Conservation (phyloP, 2,888 invertebrate genomes). For the Coecobrya sp. region DNA sequence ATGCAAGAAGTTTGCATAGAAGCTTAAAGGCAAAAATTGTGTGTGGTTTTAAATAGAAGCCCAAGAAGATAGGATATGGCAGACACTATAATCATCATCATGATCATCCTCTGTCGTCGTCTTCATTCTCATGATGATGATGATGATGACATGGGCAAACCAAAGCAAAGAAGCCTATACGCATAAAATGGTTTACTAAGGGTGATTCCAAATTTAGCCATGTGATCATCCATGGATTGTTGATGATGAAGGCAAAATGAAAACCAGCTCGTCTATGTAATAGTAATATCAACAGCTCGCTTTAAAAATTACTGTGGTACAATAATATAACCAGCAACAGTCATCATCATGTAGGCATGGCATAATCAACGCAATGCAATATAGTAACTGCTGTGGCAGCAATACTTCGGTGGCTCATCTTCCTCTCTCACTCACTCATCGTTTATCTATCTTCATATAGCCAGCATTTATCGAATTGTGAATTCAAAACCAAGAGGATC, state of each 20-base stretch:
- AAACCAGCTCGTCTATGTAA: constrained; percentile 74
- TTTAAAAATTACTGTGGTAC: constrained; percentile 52
- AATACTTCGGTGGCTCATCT: constrained; percentile 16
- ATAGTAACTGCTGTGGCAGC: constrained; percentile 4
- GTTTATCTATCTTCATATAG: constrained; percentile 35
- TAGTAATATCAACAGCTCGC: constrained; percentile 53
- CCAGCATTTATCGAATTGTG: constrained; percentile 45
- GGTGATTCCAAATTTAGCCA: constrained; percentile 85
- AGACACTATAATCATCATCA: constrained; percentile 63
- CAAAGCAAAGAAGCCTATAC: constrained; percentile 56
- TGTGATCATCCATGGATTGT: constrained; percentile 84
- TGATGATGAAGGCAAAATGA: constrained; percentile 81
- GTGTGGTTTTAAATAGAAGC: constrained; percentile 40
- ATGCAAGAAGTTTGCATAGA: not conserved
- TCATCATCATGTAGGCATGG: not conserved
- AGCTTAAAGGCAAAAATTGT: not conserved
- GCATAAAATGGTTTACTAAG: constrained; percentile 56
- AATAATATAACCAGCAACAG: constrained; percentile 36
- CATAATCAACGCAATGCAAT: not conserved
- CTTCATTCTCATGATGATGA: constrained; percentile 46
- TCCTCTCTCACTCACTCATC: constrained; percentile 21
- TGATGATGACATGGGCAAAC: constrained; percentile 72
- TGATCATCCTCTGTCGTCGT: constrained; percentile 43
- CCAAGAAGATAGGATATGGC: constrained; percentile 37
- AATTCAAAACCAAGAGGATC: constrained; percentile 39